Percentiles rank a stretch among this genome's conserved stretches.
Conservation (phyloP, 2,888 invertebrate species). For the Mactromeris polynyma region DNA sequence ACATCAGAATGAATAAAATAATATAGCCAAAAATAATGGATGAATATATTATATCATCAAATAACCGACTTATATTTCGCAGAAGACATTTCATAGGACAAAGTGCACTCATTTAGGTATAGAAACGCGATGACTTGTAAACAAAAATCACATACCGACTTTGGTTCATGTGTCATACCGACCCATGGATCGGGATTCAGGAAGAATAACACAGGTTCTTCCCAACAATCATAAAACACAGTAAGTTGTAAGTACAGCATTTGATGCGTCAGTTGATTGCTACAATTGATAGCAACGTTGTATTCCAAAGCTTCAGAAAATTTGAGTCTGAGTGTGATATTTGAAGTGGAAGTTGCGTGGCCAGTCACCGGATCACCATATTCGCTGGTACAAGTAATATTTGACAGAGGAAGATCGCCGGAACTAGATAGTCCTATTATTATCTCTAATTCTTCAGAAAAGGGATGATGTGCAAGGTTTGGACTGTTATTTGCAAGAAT, state of each 20-base stretch:
- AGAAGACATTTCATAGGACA: too few relatives aligned
- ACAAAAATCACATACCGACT: not conserved
- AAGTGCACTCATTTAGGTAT: too few relatives aligned
- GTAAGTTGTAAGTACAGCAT: not conserved
- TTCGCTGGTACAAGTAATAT: not conserved
- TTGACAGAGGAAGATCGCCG: not conserved
- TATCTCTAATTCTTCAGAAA: not conserved
- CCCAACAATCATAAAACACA: conserved; percentile 20
- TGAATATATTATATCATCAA: too few relatives aligned
- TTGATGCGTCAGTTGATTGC: not conserved
- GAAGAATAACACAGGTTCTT: not conserved
- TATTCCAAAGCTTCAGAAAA: not conserved
- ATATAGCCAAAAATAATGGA: too few relatives aligned
- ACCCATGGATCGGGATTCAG: not conserved
- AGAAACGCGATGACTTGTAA: too few relatives aligned
- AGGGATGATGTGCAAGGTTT: not conserved
- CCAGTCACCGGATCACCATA: not conserved
- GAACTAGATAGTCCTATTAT: not conserved
- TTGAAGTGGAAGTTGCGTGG: not conserved
- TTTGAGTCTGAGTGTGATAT: not conserved
- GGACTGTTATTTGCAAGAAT: not conserved
- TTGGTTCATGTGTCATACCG: not conserved
- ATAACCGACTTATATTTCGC: too few relatives aligned
- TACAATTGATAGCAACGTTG: not conserved
- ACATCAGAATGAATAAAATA: too few relatives aligned